Conservation (phyloP, 2,888 invertebrate species). For the Psylliodes chrysocephalus region DNA sequence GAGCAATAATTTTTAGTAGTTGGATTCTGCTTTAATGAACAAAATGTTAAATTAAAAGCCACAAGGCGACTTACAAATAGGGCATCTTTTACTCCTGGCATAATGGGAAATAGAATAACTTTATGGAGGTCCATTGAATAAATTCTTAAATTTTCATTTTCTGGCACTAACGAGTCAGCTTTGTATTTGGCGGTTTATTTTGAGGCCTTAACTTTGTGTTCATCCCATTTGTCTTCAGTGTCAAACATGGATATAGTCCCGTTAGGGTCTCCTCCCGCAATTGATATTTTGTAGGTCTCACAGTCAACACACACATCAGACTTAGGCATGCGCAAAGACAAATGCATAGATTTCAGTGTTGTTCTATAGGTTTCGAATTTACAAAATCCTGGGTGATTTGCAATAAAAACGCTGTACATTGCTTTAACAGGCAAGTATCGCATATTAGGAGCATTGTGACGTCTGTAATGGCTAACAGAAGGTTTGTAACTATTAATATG, state of each 20-base stretch:
- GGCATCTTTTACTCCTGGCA: too few species aligned
- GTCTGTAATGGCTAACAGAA: constrained; percentile 13
- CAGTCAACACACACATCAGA: neutral
- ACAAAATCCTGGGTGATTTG: too few species aligned
- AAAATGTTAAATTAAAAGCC: too few species aligned
- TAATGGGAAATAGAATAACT: too few species aligned
- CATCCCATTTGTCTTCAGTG: neutral
- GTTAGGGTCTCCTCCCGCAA: neutral
- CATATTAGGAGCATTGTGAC: constrained; percentile 26
- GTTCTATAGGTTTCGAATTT: neutral
- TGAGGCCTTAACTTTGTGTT: neutral
- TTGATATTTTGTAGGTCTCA: neutral
- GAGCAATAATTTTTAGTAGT: neutral
- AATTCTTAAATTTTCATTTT: too few species aligned
- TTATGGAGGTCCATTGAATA: too few species aligned
- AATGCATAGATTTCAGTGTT: constrained; percentile 12
- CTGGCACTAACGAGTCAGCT: too few species aligned
- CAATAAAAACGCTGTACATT: constrained; percentile 17
- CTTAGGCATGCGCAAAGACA: constrained; percentile 12
- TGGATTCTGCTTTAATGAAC: neutral
- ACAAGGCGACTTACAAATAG: too few species aligned
- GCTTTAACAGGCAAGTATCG: constrained; percentile 17
- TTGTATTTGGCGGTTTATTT: neutral
- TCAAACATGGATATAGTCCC: neutral
- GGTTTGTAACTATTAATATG: constrained; percentile 12